A percentile compares a stretch with the other conserved stretches of the same genome.
Conservation (phyloP, 2,888 invertebrate genomes). For the Hetaerina titia region DNA sequence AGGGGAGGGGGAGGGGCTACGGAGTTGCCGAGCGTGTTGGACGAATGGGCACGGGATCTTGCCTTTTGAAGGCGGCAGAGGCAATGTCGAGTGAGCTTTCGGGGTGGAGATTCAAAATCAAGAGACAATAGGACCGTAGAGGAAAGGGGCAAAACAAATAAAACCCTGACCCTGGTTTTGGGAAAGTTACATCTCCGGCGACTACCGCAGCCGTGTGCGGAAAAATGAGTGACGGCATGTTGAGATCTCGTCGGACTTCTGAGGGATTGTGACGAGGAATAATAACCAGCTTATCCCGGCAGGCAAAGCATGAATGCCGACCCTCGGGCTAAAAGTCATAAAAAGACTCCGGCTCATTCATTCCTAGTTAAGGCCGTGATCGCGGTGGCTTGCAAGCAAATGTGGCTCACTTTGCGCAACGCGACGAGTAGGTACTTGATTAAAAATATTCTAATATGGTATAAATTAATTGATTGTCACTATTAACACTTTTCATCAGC, state of each 20-base stretch:
- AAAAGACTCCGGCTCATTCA: no score
- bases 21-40: not conserved
- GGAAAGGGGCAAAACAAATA: not conserved
- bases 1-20: not conserved
- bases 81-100: not conserved
- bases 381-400: no score
- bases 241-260: not conserved
- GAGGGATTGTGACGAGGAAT: not conserved
- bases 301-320: not conserved
- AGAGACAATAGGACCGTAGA: not conserved
- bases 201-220: not conserved
- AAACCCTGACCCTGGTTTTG: not conserved
- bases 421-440: no score
- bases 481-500: no score
- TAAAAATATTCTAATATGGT: no score
- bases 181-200: not conserved
- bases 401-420: no score
- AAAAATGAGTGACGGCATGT: not conserved
- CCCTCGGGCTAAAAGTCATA: no score
- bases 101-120: not conserved
- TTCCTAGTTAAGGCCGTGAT: no score
- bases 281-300: not conserved
- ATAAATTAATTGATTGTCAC: no score
- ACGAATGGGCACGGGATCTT: not conserved
- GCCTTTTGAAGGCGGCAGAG: not conserved